A percentile compares a stretch with the other conserved stretches of the same genome.
Evolutionary conservation across 2,113 vertebrate genomes (phyloP).

Genomic region (Hucho hucho): DNA sequence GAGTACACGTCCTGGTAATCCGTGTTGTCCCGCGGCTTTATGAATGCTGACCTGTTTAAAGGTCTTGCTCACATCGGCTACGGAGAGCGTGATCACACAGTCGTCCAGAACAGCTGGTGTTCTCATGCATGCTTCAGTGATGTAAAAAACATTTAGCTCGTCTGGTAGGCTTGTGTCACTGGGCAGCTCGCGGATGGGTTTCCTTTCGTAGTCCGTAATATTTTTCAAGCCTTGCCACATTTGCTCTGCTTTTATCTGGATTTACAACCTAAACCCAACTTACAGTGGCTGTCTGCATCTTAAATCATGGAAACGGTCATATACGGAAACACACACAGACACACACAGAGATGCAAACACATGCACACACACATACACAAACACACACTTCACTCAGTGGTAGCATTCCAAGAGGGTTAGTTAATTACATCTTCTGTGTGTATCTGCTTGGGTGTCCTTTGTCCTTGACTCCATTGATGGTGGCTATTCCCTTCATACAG

Average conservation of each 20-base stretch:
- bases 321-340: slow-evolving; percentile 27
- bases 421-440: slow-evolving; percentile 65
- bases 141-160: too few relatives aligned
- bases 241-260: slow-evolving; percentile 60
- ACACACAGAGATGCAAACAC: slow-evolving; percentile 9
- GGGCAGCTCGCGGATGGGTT: too few relatives aligned
- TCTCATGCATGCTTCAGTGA: too few relatives aligned
- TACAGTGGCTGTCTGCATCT: slow-evolving; percentile 39
- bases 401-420: slow-evolving; percentile 61
- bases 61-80: too few relatives aligned
- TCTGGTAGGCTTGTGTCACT: too few relatives aligned
- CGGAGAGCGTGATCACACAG: too few relatives aligned
- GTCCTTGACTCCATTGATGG: slow-evolving; percentile 62
- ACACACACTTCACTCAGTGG: slow-evolving; percentile 50
- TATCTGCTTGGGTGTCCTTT: slow-evolving; percentile 40
- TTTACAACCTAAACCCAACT: slow-evolving; percentile 55
- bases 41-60: too few relatives aligned
- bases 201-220: too few relatives aligned
- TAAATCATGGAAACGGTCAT: slow-evolving; percentile 27
- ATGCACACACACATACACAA: not conserved
- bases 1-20: too few relatives aligned
- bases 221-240: too few relatives aligned
- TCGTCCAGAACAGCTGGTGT: too few relatives aligned
- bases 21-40: too few relatives aligned
- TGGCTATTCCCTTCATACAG: slow-evolving; percentile 25